Evolutionary conservation across 2,797 vertebrate species (phyloP).

Genomic region (Rhinogobio ventralis): DNA sequence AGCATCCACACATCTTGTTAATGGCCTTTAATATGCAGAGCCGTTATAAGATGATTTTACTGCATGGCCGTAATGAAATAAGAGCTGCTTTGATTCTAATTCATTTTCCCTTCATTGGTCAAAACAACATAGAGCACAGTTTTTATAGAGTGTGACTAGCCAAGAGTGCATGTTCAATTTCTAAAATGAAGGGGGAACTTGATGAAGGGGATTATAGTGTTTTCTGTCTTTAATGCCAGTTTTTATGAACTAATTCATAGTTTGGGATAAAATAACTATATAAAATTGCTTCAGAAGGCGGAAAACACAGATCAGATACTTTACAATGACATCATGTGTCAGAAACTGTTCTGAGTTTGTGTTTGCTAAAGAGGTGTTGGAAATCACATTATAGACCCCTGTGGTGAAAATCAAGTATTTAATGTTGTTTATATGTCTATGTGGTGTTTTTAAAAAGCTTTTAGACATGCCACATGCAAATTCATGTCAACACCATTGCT

Average conservation of each 20-base stretch:
- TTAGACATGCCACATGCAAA: no score
- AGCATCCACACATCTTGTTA: constrained; percentile 21
- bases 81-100: constrained; percentile 38
- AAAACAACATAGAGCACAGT: constrained; percentile 7
- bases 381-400: background rate
- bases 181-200: constrained; percentile 4
- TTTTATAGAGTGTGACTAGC: constrained; percentile 17
- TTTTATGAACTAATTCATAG: constrained; percentile 16
- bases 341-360: background rate
- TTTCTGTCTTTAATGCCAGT: constrained; percentile 6
- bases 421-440: no score
- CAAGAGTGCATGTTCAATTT: constrained; percentile 19
- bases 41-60: constrained; percentile 37
- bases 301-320: background rate
- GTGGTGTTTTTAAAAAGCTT: no score
- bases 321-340: background rate
- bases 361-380: background rate
- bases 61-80: constrained; percentile 27
- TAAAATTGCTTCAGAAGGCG: background rate
- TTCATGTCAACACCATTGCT: no score
- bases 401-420: no score
- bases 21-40: constrained; percentile 34
- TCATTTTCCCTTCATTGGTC: constrained; percentile 34
- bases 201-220: constrained; percentile 16
- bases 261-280: background rate